Evolutionary conservation across 2,888 invertebrate genomes (phyloP).

Genomic region (Limnephilus lunatus): DNA sequence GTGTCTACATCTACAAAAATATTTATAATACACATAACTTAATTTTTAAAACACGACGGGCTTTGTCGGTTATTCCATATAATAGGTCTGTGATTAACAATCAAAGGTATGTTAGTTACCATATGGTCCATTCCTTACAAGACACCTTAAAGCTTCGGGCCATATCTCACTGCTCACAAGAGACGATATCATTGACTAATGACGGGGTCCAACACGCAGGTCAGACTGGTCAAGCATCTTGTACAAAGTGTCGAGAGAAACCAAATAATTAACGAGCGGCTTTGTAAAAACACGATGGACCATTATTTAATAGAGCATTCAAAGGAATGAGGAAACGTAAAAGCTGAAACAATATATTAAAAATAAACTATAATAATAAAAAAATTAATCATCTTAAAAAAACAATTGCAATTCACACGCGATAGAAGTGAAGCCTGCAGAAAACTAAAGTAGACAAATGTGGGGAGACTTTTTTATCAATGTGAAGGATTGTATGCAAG

Average conservation of each 20-base stretch:
- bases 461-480: too few species aligned
- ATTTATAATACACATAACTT: background rate
- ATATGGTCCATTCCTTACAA: background rate
- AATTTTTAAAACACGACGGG: background rate
- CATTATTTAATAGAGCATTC: background rate
- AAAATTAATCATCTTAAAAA: too few species aligned
- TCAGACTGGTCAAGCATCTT: background rate
- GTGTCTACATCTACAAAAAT: background rate
- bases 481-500: too few species aligned
- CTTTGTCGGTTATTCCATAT: background rate
- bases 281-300: background rate
- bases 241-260: background rate
- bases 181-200: background rate
- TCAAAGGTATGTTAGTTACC: background rate
- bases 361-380: too few species aligned
- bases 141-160: background rate
- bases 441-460: too few species aligned
- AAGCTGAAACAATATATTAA: background rate
- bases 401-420: too few species aligned
- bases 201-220: background rate
- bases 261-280: background rate
- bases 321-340: background rate
- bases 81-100: constrained; percentile 4
- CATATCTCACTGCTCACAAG: background rate
- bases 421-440: too few species aligned